These are phyloP conservation scores for Isurus oxyrinchus DNA, from an alignment of 2,113 vertebrate species.

Conservation along the genomic window DNA sequence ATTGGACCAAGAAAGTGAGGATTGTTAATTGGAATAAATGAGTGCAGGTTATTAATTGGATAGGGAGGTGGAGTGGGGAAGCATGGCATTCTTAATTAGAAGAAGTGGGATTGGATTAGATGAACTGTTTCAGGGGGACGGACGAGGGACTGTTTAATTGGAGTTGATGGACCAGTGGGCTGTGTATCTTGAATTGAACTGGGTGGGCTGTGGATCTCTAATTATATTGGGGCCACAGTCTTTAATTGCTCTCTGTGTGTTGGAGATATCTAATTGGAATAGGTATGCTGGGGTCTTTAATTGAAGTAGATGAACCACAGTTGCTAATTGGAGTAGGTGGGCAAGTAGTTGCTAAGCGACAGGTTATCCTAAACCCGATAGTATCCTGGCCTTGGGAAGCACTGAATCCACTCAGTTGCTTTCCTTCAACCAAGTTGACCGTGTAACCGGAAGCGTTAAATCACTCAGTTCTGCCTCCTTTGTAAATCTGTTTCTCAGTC, in stretches of 20 bases:
- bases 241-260: not conserved
- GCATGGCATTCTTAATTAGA: not conserved
- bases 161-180: not conserved
- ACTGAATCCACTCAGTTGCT: not conserved
- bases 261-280: not conserved
- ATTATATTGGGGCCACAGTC: not conserved
- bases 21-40: conserved; percentile 4
- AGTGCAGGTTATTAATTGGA: not conserved
- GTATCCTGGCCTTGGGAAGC: not conserved
- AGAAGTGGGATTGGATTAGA: not conserved
- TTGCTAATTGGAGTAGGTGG: not conserved
- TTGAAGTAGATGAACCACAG: not conserved
- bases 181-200: not conserved
- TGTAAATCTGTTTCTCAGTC: not conserved
- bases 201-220: not conserved
- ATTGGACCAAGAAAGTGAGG: not conserved
- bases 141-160: not conserved
- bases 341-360: not conserved
- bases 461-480: not conserved
- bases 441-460: not conserved
- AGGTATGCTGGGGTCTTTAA: not conserved
- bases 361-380: not conserved
- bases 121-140: not conserved
- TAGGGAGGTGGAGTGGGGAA: not conserved
- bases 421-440: not conserved